Percentiles rank a stretch among this genome's conserved stretches.
phyloP scores from a whole-genome alignment of 2,888 invertebrate species.

The Lasioglossum lativentre region DNA sequence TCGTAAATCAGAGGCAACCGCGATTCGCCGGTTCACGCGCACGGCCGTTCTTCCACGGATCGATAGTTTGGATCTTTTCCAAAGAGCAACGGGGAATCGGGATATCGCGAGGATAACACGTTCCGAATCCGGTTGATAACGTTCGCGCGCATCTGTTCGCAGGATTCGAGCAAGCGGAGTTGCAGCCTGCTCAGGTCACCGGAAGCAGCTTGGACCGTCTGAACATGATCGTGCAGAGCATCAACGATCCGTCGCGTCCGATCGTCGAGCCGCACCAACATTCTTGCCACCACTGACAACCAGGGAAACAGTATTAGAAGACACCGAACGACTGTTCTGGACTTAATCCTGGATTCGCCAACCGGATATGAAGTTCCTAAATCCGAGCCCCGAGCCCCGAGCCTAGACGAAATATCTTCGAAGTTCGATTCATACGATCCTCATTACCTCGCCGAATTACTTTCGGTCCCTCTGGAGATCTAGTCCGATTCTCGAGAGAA shows the following conservation, averaged over 20 bases:
- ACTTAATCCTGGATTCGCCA: conserved; percentile 10
- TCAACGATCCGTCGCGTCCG: conserved; percentile 84
- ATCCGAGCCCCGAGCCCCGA: background rate
- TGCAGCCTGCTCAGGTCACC: conserved; percentile 80
- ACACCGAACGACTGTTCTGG: conserved; percentile 16
- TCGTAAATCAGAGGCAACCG: conserved; percentile 21
- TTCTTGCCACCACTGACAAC: conserved; percentile 73
- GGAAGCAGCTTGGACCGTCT: conserved; percentile 89
- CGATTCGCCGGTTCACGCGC: background rate
- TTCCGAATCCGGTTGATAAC: background rate
- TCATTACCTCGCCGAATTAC: background rate
- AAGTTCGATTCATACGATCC: background rate
- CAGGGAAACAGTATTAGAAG: background rate
- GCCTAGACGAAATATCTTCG: background rate
- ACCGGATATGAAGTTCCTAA: conserved; percentile 50
- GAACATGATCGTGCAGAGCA: conserved; percentile 90
- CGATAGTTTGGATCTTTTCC: conserved; percentile 12
- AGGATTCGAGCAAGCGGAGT: conserved; percentile 79
- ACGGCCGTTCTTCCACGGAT: conserved; percentile 4
- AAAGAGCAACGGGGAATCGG: background rate
- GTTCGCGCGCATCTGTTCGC: conserved; percentile 43
- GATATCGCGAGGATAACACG: conserved; percentile 1
- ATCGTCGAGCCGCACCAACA: conserved; percentile 74
- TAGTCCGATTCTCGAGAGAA: background rate
- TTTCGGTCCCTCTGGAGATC: background rate